Evolutionary conservation across 2,797 vertebrate species (phyloP).

Genomic region (Crocidura indochinensis): DNA sequence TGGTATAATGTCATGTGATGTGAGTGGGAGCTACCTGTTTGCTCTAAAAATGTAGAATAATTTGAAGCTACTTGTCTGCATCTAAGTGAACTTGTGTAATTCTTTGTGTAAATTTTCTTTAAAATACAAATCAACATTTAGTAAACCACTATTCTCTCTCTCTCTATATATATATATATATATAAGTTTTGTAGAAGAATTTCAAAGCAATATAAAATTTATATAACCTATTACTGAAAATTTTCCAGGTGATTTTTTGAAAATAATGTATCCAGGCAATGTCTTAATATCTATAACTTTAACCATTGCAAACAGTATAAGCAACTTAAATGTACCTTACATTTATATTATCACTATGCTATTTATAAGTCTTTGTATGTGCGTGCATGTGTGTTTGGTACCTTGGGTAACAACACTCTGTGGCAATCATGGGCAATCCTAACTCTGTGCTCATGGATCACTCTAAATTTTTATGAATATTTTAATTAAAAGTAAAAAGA

Average conservation of each 20-base stretch:
- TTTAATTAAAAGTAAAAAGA: neutral
- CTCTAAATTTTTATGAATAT: neutral
- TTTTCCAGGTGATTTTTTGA: neutral
- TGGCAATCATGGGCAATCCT: too few species aligned
- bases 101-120: conserved; percentile 60
- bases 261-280: conserved; percentile 35
- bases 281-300: conserved; percentile 16
- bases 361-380: too few species aligned
- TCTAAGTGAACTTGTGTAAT: conserved; percentile 58
- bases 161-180: too few species aligned
- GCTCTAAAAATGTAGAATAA: conserved; percentile 73
- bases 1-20: conserved; percentile 63
- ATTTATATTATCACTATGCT: conserved; percentile 27
- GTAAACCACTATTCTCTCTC: conserved; percentile 69
- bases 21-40: conserved; percentile 58
- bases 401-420: too few species aligned
- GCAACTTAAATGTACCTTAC: neutral
- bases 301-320: conserved; percentile 40
- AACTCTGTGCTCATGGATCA: too few species aligned
- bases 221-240: neutral
- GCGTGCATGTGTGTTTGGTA: too few species aligned
- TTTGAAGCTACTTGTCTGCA: conserved; percentile 54
- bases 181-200: too few species aligned
- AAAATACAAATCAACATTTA: conserved; percentile 55
- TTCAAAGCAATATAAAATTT: conserved; percentile 46